phyloP scores from a whole-genome alignment of 1,140 invertebrate genomes.

The Hyphantria cunea region DNA sequence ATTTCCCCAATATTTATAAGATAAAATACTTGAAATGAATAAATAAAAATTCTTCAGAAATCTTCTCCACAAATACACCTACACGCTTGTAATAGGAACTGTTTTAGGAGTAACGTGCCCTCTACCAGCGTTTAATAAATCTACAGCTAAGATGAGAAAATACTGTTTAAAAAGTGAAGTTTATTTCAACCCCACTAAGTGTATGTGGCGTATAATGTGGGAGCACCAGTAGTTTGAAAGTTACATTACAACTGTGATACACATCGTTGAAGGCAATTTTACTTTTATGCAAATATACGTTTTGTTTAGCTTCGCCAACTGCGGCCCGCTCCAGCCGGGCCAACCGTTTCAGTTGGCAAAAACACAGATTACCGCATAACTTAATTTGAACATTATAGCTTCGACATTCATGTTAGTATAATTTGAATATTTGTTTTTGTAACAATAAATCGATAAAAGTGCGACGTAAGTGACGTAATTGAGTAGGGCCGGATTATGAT shows the following conservation, averaged over 20 bases:
- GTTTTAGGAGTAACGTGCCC: no score
- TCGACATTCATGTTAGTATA: neutral
- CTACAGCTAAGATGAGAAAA: neutral
- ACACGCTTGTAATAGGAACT: no score
- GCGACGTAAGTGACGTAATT: no score
- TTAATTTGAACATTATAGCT: slow-evolving; percentile 20
- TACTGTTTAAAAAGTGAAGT: slow-evolving; percentile 3
- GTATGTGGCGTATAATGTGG: slow-evolving; percentile 22
- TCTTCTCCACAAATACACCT: no score
- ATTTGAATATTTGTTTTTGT: no score
- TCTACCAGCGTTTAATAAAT: neutral
- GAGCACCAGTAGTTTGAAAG: slow-evolving; percentile 37
- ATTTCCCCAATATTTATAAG: no score
- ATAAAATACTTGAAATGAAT: no score
- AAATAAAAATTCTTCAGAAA: no score
- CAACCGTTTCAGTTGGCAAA: slow-evolving; percentile 39
- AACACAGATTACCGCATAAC: slow-evolving; percentile 38
- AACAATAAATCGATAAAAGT: no score
- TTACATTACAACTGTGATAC: slow-evolving; percentile 40
- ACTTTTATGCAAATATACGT: slow-evolving; percentile 54
- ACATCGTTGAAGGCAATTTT: slow-evolving; percentile 43
- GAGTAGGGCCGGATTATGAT: no score
- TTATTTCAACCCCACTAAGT: neutral
- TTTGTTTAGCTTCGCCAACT: slow-evolving; percentile 22
- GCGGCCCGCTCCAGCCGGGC: slow-evolving; percentile 3